Conservation (phyloP, 2,113 vertebrate species). For the Bubo scandiacus region DNA sequence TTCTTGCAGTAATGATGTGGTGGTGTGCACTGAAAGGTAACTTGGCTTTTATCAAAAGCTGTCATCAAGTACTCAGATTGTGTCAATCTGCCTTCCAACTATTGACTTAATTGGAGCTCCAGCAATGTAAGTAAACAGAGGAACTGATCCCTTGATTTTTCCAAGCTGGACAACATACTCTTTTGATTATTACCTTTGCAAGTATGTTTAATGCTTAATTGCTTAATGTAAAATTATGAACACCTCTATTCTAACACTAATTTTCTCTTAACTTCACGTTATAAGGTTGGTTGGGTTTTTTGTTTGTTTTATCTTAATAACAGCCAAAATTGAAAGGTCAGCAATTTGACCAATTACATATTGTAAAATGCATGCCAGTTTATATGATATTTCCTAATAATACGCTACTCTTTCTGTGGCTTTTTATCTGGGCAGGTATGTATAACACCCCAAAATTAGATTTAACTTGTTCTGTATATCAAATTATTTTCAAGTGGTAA, state of each 20-base stretch:
- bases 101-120: neutral
- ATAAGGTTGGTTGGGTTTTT: neutral
- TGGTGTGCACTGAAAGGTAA: rapidly evolving
- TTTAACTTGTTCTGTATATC: neutral
- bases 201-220: neutral
- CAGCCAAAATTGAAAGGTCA: neutral
- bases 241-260: neutral
- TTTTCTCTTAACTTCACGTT: neutral
- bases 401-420: neutral
- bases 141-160: neutral
- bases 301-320: neutral
- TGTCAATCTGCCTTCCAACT: neutral
- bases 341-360: neutral
- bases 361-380: neutral
- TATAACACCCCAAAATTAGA: neutral
- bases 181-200: neutral
- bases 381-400: neutral
- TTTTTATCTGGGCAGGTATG: neutral
- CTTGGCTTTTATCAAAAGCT: neutral
- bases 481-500: neutral
- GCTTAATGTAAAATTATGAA: neutral
- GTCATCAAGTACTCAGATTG: neutral
- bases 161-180: no score
- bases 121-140: neutral
- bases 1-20: neutral